A percentile compares a stretch with the other conserved stretches of the same genome.
phyloP scores from a whole-genome alignment of 2,888 invertebrate genomes.

The Philereme transversata region DNA sequence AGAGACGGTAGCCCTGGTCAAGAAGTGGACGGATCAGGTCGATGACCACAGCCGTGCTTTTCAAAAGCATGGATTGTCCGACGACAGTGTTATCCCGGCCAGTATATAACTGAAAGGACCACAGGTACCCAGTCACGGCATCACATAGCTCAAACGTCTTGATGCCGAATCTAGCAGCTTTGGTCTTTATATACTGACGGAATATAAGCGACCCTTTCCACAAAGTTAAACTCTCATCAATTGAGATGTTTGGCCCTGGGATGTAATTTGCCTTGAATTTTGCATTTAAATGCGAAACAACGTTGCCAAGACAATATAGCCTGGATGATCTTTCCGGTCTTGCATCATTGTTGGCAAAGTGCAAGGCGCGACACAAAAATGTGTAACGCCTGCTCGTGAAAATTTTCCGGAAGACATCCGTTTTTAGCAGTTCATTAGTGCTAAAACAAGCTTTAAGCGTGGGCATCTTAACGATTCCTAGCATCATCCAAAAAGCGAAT shows the following conservation, averaged over 20 bases:
- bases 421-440: too few relatives aligned
- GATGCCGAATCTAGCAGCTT: neutral
- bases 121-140: neutral
- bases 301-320: conserved; percentile 4
- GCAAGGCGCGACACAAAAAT: conserved; percentile 2
- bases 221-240: neutral
- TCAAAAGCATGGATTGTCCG: too few relatives aligned
- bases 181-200: conserved; percentile 1
- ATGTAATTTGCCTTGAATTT: neutral
- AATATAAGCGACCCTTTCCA: neutral
- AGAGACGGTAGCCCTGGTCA: neutral
- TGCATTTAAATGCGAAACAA: conserved; percentile 2
- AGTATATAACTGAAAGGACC: neutral
- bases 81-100: neutral
- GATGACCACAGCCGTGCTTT: too few relatives aligned
- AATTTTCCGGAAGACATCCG: neutral
- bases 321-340: neutral
- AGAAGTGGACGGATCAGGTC: neutral
- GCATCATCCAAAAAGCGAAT: conserved; percentile 10
- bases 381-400: neutral
- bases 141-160: neutral
- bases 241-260: neutral
- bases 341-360: neutral
- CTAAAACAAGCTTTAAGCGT: too few relatives aligned
- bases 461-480: neutral